phyloP scores from a whole-genome alignment of 2,113 vertebrate species.

The Rhinogobius similis region DNA sequence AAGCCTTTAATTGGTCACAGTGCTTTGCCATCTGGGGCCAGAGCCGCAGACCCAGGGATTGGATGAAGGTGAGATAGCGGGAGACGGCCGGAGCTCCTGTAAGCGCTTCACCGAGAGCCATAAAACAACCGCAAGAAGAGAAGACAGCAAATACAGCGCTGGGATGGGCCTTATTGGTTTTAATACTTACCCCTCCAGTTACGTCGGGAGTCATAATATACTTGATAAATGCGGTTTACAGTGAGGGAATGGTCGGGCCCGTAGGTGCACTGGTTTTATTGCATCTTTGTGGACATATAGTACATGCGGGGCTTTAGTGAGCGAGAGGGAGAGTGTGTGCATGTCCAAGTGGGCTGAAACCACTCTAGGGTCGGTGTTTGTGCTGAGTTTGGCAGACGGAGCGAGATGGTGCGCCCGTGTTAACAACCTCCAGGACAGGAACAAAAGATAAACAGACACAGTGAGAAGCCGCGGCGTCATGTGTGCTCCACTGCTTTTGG shows the following conservation, averaged over 20 bases:
- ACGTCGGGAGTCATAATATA: conserved; percentile 45
- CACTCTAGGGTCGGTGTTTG: conserved; percentile 42
- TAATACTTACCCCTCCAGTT: conserved; percentile 50
- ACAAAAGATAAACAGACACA: conserved; percentile 42
- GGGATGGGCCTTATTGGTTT: conserved; percentile 54
- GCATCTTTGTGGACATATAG: conserved; percentile 16
- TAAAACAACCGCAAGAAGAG: conserved; percentile 1
- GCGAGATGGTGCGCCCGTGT: conserved; percentile 47
- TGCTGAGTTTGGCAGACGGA: conserved; percentile 48
- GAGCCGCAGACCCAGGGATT: conserved; percentile 37
- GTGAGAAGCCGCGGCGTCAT: conserved; percentile 17
- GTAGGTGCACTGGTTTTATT: conserved; percentile 35
- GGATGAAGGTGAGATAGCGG: conserved; percentile 49
- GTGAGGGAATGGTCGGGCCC: background rate
- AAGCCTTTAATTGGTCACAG: conserved; percentile 78
- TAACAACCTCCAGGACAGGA: conserved; percentile 61
- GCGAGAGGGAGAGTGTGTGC: conserved; percentile 7
- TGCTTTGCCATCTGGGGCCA: conserved; percentile 75
- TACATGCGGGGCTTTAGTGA: conserved; percentile 13
- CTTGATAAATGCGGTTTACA: conserved; percentile 52
- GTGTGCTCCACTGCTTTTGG: background rate
- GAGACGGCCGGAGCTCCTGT: conserved; percentile 52
- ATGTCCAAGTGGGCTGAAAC: conserved; percentile 17
- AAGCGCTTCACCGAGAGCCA: conserved; percentile 16
- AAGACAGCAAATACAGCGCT: conserved; percentile 21